A percentile compares a stretch with the other conserved stretches of the same genome.
Evolutionary conservation across 2,113 vertebrate genomes (phyloP).

Genomic region (Numida meleagris): DNA sequence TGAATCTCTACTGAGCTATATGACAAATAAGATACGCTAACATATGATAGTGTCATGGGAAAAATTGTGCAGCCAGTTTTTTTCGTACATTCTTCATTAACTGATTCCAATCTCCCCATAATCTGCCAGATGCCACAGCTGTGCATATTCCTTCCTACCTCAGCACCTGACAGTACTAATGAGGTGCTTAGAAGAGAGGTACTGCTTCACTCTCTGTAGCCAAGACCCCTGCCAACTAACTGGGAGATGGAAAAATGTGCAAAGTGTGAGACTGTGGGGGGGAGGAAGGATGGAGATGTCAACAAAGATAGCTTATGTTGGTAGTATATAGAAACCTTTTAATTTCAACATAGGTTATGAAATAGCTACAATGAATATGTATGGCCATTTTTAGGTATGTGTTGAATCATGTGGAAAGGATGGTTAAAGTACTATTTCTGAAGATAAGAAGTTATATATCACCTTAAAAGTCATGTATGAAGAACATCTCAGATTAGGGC

Average conservation of each 20-base stretch:
- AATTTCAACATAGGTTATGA: not conserved
- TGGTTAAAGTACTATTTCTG: not conserved
- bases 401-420: not conserved
- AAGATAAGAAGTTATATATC: not conserved
- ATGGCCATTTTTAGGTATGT: not conserved
- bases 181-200: not conserved
- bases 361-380: not conserved
- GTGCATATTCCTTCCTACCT: not conserved
- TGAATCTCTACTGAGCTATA: not conserved
- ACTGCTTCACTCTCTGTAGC: rapidly evolving
- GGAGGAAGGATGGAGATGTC: not conserved
- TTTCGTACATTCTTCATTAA: not conserved
- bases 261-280: not conserved
- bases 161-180: not conserved
- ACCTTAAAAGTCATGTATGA: not conserved
- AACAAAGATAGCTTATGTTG: not conserved
- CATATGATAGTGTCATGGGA: no score
- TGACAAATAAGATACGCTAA: not conserved
- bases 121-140: not conserved
- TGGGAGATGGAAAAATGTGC: not conserved
- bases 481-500: not conserved
- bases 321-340: not conserved
- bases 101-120: not conserved
- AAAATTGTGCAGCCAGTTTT: not conserved
- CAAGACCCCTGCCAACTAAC: not conserved